Conservation (phyloP, 2,797 vertebrate genomes). For the Hypotaenidia okinawae region DNA sequence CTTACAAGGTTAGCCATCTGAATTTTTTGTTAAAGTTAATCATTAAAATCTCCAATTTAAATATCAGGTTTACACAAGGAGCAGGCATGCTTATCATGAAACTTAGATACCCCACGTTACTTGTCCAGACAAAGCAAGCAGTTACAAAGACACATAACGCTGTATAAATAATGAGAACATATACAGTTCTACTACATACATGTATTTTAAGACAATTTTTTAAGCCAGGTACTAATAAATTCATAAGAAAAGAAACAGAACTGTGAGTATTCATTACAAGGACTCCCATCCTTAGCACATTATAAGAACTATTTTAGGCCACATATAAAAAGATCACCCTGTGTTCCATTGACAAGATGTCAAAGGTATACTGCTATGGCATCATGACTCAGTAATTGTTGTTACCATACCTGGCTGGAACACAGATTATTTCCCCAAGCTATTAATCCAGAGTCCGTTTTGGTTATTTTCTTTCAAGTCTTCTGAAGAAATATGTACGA, state of each 20-base stretch:
- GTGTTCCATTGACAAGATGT: rapidly evolving
- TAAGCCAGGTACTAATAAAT: neutral
- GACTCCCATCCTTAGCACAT: neutral
- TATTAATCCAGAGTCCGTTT: neutral
- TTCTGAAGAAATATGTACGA: neutral
- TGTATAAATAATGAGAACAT: neutral
- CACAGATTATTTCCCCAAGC: neutral
- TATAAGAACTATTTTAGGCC: neutral
- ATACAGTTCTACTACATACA: neutral
- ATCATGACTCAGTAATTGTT: neutral
- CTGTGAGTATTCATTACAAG: neutral
- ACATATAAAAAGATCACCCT: neutral
- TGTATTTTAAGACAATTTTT: neutral
- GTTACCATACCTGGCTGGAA: neutral
- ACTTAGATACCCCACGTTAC: neutral
- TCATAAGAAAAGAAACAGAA: rapidly evolving
- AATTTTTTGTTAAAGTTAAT: neutral
- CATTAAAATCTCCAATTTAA: neutral
- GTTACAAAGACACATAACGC: neutral
- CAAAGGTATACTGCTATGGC: neutral
- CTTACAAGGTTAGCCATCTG: neutral
- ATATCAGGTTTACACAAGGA: neutral
- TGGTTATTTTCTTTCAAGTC: neutral
- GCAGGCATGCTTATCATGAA: neutral
- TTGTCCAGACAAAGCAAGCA: neutral